These are phyloP conservation scores for Oceanodroma tethys DNA, from an alignment of 2,113 vertebrate genomes.

Conservation along the genomic window DNA sequence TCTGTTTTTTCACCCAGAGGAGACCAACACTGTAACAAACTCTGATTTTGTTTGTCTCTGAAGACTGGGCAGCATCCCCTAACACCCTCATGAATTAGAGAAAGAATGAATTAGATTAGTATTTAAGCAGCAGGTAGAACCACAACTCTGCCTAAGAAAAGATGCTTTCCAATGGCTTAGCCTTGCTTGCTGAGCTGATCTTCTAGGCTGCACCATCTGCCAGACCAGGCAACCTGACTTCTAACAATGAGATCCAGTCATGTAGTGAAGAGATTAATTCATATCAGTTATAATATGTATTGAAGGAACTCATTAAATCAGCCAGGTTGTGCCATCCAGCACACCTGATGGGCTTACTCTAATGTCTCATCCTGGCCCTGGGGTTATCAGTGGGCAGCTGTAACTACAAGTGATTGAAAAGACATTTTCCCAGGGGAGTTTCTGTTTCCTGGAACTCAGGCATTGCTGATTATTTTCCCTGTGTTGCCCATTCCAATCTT, in stretches of 20 bases:
- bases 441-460: background rate
- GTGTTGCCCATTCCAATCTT: background rate
- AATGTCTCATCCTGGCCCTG: background rate
- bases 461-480: background rate
- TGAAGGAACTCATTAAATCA: background rate
- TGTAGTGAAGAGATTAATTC: background rate
- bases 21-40: background rate
- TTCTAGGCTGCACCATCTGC: background rate
- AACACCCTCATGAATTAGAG: background rate
- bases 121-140: background rate
- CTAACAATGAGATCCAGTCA: background rate
- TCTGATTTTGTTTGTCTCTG: background rate
- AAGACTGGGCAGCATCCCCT: background rate
- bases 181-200: background rate
- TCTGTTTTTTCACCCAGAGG: background rate
- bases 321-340: background rate
- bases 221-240: background rate
- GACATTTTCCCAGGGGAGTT: background rate
- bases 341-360: background rate
- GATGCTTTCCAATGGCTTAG: background rate
- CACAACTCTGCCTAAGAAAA: background rate
- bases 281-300: background rate
- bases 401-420: background rate
- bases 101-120: background rate
- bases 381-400: background rate